A percentile compares a stretch with the other conserved stretches of the same genome.
These are phyloP conservation scores for Uropsilus gracilis DNA, from an alignment of 2,113 vertebrate species.

Conservation along the genomic window DNA sequence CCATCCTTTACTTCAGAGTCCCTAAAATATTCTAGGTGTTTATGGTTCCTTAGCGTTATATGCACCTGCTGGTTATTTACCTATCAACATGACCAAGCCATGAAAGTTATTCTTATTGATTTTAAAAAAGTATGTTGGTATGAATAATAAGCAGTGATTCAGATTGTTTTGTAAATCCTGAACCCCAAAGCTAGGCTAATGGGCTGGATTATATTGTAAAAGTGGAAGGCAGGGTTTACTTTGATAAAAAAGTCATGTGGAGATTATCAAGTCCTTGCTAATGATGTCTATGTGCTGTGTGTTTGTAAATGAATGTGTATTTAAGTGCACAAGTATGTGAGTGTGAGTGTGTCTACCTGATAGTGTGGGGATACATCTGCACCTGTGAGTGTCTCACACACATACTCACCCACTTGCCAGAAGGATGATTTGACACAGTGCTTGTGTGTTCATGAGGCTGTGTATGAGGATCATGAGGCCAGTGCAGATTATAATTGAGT, in stretches of 20 bases:
- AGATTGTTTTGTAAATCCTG: neutral
- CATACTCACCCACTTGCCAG: neutral
- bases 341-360: neutral
- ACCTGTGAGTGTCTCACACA: neutral
- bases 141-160: neutral
- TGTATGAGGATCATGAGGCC: neutral
- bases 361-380: neutral
- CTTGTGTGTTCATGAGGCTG: neutral
- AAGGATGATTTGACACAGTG: neutral
- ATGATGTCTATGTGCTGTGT: neutral
- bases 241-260: neutral
- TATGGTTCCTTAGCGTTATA: constrained; percentile 3
- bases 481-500: neutral
- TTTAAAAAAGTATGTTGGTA: neutral
- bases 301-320: no score
- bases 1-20: no score
- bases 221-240: neutral
- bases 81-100: neutral
- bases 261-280: neutral
- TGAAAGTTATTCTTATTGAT: neutral
- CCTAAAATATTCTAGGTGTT: constrained; percentile 9
- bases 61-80: neutral
- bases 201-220: neutral
- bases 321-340: neutral
- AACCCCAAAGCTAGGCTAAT: neutral